phyloP scores from a whole-genome alignment of 2,888 invertebrate species.

The Erynnis tages region DNA sequence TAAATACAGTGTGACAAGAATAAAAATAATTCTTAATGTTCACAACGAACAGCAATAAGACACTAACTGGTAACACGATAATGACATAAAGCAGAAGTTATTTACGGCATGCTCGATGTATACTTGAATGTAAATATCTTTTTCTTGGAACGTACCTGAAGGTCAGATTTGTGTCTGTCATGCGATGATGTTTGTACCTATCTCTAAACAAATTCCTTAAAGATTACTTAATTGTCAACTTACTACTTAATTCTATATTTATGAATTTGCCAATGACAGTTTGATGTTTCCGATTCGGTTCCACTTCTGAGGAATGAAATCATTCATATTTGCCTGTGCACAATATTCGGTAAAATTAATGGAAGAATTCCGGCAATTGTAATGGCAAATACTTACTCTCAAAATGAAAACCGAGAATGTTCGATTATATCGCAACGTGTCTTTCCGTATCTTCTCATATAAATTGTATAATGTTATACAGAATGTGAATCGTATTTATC shows the following conservation, averaged over 20 bases:
- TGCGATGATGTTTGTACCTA: conserved; percentile 46
- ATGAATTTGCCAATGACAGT: background rate
- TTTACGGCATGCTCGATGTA: conserved; percentile 19
- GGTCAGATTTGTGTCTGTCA: conserved; percentile 50
- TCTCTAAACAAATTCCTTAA: conserved; percentile 53
- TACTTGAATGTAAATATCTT: conserved; percentile 28
- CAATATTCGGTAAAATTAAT: no score
- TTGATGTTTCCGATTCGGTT: no score
- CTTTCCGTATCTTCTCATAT: no score
- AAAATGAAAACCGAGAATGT: no score
- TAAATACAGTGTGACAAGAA: conserved; percentile 19
- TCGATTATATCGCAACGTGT: no score
- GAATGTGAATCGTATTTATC: no score
- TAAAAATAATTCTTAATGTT: conserved; percentile 16
- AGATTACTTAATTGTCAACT: conserved; percentile 50
- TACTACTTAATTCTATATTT: background rate
- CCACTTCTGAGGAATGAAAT: no score
- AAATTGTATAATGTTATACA: no score
- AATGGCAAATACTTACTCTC: no score
- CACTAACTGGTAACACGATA: conserved; percentile 16
- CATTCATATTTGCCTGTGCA: no score
- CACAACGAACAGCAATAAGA: conserved; percentile 11
- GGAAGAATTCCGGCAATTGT: no score
- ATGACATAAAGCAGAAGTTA: conserved; percentile 22
- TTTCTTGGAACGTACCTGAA: conserved; percentile 48